These are phyloP conservation scores for Corythaixoides concolor DNA, from an alignment of 2,113 vertebrate species.

Conservation along the genomic window DNA sequence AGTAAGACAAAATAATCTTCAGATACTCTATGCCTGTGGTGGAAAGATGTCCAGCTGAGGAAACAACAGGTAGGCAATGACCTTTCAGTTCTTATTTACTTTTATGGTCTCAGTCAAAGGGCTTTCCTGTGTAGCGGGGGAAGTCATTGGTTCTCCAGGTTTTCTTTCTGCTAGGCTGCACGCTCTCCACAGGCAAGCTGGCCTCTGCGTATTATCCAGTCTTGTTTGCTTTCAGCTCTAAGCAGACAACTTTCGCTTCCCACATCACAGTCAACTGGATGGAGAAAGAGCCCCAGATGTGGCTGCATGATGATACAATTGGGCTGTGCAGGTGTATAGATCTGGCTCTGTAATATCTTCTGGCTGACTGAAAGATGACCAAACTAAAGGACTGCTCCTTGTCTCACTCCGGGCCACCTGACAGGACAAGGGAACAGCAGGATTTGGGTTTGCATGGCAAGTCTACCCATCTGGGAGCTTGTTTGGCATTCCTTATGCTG, in stretches of 20 bases:
- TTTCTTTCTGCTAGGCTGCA: neutral
- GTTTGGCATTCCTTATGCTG: neutral
- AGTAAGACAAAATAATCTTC: neutral
- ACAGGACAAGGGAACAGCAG: neutral
- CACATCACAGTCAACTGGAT: neutral
- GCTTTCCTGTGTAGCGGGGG: neutral
- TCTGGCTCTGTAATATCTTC: neutral
- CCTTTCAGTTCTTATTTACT: slow-evolving; percentile 6
- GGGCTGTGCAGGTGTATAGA: neutral
- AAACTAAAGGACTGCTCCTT: neutral
- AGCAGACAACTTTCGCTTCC: neutral
- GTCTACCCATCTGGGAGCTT: neutral
- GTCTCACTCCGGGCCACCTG: neutral
- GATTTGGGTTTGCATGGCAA: neutral
- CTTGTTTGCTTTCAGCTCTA: neutral
- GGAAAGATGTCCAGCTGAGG: slow-evolving; percentile 11
- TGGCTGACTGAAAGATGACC: neutral
- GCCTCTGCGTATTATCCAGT: neutral
- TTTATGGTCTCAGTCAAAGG: neutral
- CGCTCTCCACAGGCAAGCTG: neutral
- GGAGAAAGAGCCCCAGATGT: neutral
- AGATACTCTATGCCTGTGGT: neutral
- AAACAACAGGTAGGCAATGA: neutral
- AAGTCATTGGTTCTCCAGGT: neutral
- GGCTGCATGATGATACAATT: neutral